These are phyloP conservation scores for Lypha dubia DNA, from an alignment of 2,888 invertebrate genomes.

Conservation along the genomic window DNA sequence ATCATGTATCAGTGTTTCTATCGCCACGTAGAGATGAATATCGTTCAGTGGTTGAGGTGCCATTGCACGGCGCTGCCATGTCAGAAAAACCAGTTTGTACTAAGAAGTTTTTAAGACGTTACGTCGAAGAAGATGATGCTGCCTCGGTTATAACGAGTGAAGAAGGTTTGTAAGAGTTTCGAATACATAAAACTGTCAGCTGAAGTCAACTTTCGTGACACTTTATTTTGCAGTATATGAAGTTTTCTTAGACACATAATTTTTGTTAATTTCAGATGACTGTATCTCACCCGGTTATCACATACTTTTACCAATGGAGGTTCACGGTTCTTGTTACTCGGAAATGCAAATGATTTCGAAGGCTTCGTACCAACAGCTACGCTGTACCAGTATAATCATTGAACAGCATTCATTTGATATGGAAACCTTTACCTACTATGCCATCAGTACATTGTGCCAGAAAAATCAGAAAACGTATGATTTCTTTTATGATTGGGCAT, in stretches of 20 bases:
- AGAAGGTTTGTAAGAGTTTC: slow-evolving; percentile 77
- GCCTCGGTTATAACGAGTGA: slow-evolving; percentile 83
- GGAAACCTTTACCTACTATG: slow-evolving; percentile 83
- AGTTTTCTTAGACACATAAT: neutral
- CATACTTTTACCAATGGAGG: slow-evolving; percentile 83
- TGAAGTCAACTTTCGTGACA: no score
- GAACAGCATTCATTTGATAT: slow-evolving; percentile 83
- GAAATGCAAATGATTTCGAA: slow-evolving; percentile 84
- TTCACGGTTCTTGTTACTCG: slow-evolving; percentile 83
- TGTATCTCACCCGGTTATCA: slow-evolving; percentile 84
- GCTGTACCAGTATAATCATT: slow-evolving; percentile 81
- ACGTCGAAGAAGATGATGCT: slow-evolving; percentile 83
- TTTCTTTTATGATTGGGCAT: slow-evolving; percentile 83
- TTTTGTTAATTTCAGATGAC: slow-evolving; percentile 78
- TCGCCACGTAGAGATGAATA: slow-evolving; percentile 82
- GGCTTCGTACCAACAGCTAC: slow-evolving; percentile 81
- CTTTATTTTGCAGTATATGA: no score
- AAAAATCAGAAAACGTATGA: slow-evolving; percentile 83
- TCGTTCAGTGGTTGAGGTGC: slow-evolving; percentile 80
- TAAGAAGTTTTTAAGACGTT: slow-evolving; percentile 82
- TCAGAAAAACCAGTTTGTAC: slow-evolving; percentile 82
- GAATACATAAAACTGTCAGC: no score
- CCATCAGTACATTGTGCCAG: slow-evolving; percentile 83
- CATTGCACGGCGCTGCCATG: slow-evolving; percentile 79
- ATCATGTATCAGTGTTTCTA: slow-evolving; percentile 78